phyloP scores from a whole-genome alignment of 2,888 invertebrate species.

The Epirrhoe alternata region DNA sequence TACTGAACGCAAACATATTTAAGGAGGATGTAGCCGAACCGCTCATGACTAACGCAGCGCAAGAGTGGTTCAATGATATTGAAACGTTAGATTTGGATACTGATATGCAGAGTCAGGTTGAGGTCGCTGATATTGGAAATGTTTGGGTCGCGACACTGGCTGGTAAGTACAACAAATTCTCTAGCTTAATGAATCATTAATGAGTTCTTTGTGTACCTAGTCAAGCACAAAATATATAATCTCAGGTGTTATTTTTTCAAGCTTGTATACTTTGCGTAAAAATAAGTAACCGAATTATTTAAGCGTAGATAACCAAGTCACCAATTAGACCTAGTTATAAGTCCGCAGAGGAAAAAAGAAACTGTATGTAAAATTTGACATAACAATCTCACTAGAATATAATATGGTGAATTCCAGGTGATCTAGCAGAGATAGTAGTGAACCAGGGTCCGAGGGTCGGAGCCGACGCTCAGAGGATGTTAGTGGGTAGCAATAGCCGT shows the following conservation, averaged over 20 bases:
- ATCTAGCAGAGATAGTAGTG: conserved; percentile 88
- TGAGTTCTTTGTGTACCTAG: too few species aligned
- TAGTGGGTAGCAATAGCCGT: conserved; percentile 83
- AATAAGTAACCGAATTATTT: too few species aligned
- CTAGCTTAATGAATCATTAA: too few species aligned
- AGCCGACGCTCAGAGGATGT: conserved; percentile 67
- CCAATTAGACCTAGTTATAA: too few species aligned
- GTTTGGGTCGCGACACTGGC: conserved; percentile 86
- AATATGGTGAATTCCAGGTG: conserved; percentile 72
- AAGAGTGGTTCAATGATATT: conserved; percentile 71
- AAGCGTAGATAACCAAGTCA: too few species aligned
- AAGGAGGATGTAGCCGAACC: conserved; percentile 73
- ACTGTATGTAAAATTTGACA: too few species aligned
- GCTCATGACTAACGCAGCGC: conserved; percentile 64
- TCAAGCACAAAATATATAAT: too few species aligned
- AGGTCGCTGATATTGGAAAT: conserved; percentile 79
- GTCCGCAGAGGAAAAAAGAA: too few species aligned
- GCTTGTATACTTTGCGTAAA: too few species aligned
- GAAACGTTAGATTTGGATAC: conserved; percentile 61
- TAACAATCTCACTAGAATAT: not conserved
- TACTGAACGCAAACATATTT: conserved; percentile 72
- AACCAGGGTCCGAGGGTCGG: conserved; percentile 86
- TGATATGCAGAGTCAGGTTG: conserved; percentile 46
- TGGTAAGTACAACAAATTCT: conserved; percentile 61
- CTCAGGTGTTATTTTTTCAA: too few species aligned